These are phyloP conservation scores for Bathynomus jamesi DNA, from an alignment of 1,140 invertebrate genomes.

Conservation along the genomic window DNA sequence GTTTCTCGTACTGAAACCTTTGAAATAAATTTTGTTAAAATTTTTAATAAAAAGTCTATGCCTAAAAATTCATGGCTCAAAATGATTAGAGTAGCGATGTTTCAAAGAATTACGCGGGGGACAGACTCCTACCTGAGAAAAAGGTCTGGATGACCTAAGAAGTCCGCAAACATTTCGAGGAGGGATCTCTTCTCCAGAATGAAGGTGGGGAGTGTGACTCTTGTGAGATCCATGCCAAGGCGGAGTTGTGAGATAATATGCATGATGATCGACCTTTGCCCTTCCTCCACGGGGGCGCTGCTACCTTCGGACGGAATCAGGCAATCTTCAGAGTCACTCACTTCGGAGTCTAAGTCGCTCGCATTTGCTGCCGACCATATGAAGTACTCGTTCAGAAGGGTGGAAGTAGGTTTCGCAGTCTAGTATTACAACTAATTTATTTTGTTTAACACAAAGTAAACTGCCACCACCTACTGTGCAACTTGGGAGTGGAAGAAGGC, in stretches of 20 bases:
- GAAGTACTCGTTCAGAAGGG: too few species aligned
- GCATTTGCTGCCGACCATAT: conserved; percentile 5
- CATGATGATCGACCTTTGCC: conserved; percentile 50
- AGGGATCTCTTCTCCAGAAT: conserved; percentile 87
- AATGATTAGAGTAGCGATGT: too few species aligned
- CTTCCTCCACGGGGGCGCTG: conserved; percentile 41
- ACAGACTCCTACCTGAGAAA: conserved; percentile 53
- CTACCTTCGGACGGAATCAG: conserved; percentile 43
- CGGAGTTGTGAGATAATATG: conserved; percentile 51
- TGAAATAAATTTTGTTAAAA: too few species aligned
- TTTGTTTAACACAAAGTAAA: too few species aligned
- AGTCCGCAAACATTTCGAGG: conserved; percentile 97
- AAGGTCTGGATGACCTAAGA: conserved; percentile 93
- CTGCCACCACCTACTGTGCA: too few species aligned
- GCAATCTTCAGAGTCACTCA: conserved; percentile 43
- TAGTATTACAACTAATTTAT: neutral
- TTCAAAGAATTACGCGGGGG: too few species aligned
- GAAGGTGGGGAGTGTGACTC: conserved; percentile 83
- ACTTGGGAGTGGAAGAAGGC: conserved; percentile 20
- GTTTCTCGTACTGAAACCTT: too few species aligned
- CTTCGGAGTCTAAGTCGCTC: conserved; percentile 39
- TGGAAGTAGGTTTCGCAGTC: too few species aligned
- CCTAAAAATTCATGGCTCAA: too few species aligned
- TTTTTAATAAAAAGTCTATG: too few species aligned
- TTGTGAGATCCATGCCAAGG: conserved; percentile 97